Conservation (phyloP, 1,140 invertebrate species). For the Drosophila azteca region DNA sequence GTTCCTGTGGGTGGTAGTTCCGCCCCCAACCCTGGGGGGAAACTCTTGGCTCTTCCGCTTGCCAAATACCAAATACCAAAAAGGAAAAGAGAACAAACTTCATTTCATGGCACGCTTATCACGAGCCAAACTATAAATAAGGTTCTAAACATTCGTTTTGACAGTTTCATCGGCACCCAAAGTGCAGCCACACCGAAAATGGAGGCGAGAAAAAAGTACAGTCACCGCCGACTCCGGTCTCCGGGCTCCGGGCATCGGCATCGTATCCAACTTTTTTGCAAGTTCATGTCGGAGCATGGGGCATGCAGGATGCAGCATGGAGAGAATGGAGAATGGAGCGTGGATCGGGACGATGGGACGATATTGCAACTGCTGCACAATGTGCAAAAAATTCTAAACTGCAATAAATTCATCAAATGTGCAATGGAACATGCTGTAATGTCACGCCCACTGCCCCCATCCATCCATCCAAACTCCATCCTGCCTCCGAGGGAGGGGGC, state of each 20-base stretch:
- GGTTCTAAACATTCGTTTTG: conserved; percentile 78
- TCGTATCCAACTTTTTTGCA: conserved; percentile 46
- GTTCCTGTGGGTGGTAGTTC: neutral
- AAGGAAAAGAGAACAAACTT: conserved; percentile 28
- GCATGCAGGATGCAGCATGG: neutral
- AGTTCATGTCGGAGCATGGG: conserved; percentile 17
- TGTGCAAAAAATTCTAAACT: conserved; percentile 82
- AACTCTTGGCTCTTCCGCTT: neutral
- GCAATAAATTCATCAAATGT: conserved; percentile 83
- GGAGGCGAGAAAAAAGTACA: conserved; percentile 17
- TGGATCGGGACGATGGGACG: conserved; percentile 20
- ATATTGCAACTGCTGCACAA: conserved; percentile 69
- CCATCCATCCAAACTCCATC: conserved; percentile 5
- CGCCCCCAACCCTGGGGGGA: no score
- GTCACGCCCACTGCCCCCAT: conserved; percentile 67
- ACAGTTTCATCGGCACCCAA: conserved; percentile 68
- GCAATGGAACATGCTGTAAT: conserved; percentile 83
- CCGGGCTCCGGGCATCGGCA: conserved; percentile 43
- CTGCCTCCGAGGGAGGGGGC: neutral
- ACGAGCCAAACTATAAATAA: conserved; percentile 73
- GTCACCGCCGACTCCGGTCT: no score
- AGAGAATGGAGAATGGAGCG: neutral
- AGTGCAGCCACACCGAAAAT: conserved; percentile 5
- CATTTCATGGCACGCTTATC: conserved; percentile 70
- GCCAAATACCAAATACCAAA: neutral